These are phyloP conservation scores for Dastarcus helophoroides DNA, from an alignment of 2,888 invertebrate species.

Conservation along the genomic window DNA sequence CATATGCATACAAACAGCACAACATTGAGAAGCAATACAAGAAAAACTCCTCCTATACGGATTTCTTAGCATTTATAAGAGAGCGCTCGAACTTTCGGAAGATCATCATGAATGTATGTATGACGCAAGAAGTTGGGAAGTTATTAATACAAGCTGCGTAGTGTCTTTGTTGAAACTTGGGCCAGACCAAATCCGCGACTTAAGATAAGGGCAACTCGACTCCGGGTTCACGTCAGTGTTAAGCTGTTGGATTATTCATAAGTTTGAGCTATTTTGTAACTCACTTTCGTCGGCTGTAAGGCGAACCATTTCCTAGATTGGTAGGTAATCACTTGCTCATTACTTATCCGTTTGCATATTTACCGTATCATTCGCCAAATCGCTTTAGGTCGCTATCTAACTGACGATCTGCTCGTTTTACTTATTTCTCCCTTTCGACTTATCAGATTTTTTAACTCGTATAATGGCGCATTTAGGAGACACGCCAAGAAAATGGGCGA, in stretches of 20 bases:
- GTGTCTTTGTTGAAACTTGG: conserved; percentile 25
- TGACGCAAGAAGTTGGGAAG: conserved; percentile 29
- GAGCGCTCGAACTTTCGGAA: conserved; percentile 19
- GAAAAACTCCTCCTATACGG: too few relatives aligned
- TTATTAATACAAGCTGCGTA: conserved; percentile 32
- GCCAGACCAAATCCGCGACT: conserved; percentile 32
- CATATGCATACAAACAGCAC: too few relatives aligned
- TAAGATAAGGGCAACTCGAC: conserved; percentile 35
- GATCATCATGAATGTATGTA: conserved; percentile 34
- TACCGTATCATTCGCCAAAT: too few relatives aligned
- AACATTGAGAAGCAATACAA: too few relatives aligned
- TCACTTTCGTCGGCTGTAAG: conserved; percentile 28
- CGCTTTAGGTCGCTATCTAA: too few relatives aligned
- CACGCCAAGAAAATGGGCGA: too few relatives aligned
- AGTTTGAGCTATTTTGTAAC: conserved; percentile 35
- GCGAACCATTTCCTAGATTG: conserved; percentile 31
- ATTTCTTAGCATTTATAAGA: conserved; percentile 26
- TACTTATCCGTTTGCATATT: conserved; percentile 28
- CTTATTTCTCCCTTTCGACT: too few relatives aligned
- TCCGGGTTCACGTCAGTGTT: conserved; percentile 33
- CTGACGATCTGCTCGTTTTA: too few relatives aligned
- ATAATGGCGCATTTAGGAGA: too few relatives aligned
- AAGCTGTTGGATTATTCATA: conserved; percentile 37
- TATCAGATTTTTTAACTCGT: too few relatives aligned
- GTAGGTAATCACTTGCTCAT: conserved; percentile 35